phyloP scores from a whole-genome alignment of 1,140 invertebrate genomes.

The Lepidurus apus region DNA sequence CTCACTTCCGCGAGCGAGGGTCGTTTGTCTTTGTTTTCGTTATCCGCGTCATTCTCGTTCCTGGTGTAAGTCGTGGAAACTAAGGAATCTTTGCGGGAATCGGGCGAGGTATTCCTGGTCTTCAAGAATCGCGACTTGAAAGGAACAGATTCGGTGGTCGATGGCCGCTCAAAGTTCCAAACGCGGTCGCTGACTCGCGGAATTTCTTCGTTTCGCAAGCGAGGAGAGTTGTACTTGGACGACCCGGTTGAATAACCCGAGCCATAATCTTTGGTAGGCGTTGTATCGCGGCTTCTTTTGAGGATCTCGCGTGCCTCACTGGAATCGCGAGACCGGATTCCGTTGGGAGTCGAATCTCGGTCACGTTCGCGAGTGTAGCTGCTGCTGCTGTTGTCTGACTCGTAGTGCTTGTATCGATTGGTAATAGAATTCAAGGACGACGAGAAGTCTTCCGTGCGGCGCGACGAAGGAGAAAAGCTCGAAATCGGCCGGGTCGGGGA shows the following conservation, averaged over 20 bases:
- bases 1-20: slow-evolving; percentile 36
- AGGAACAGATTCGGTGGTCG: neutral
- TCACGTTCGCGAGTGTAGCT: neutral
- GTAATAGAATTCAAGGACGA: slow-evolving; percentile 8
- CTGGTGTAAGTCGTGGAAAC: neutral
- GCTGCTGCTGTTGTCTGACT: neutral
- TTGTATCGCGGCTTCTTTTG: neutral
- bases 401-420: slow-evolving; percentile 7
- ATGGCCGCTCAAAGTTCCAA: neutral
- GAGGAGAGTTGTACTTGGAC: neutral
- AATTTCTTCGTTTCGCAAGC: neutral
- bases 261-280: neutral
- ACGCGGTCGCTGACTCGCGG: neutral
- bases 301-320: neutral
- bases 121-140: slow-evolving; percentile 10
- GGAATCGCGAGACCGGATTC: neutral
- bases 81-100: neutral
- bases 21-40: slow-evolving; percentile 35
- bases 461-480: neutral
- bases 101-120: neutral
- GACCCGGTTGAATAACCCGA: neutral
- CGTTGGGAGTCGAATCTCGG: neutral
- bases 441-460: neutral
- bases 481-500: neutral
- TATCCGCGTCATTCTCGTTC: slow-evolving; percentile 24